A percentile compares a stretch with the other conserved stretches of the same genome.
These are phyloP conservation scores for Sinodicranocentrus sp. DNA, from an alignment of 2,888 invertebrate genomes.

Conservation along the genomic window DNA sequence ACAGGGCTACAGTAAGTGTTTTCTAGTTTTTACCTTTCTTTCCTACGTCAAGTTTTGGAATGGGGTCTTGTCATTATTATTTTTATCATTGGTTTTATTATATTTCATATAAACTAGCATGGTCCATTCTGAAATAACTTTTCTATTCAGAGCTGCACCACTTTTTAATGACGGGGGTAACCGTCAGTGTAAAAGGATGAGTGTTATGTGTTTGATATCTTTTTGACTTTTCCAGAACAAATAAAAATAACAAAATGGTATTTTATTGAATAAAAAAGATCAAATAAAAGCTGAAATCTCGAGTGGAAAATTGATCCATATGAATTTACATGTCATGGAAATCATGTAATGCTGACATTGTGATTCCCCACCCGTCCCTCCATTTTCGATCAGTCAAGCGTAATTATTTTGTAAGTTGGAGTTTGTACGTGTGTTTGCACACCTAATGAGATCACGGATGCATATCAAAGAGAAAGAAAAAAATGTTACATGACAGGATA, in stretches of 20 bases:
- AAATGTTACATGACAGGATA: conserved; percentile 2
- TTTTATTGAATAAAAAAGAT: conserved; percentile 1
- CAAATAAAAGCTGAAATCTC: background rate
- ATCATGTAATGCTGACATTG: no score
- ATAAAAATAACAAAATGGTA: background rate
- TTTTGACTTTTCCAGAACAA: background rate
- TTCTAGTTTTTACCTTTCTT: no score
- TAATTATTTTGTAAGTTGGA: background rate
- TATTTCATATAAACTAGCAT: no score
- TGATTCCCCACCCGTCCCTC: background rate
- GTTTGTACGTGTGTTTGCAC: no score
- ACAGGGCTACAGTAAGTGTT: background rate
- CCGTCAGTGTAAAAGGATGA: no score
- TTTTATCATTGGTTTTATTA: no score
- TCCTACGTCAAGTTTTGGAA: no score
- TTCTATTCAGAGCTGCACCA: background rate
- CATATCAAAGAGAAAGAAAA: no score
- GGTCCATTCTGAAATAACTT: no score
- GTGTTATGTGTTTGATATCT: background rate
- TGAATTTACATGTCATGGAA: background rate
- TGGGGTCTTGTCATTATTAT: no score
- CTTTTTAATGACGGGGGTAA: background rate
- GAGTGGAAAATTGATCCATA: background rate
- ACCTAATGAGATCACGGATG: no score
- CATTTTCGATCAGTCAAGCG: conserved; percentile 19